Base-by-base conservation (phyloP, 2,888 invertebrate genomes). In the Trachelus iudaicus region DNA sequence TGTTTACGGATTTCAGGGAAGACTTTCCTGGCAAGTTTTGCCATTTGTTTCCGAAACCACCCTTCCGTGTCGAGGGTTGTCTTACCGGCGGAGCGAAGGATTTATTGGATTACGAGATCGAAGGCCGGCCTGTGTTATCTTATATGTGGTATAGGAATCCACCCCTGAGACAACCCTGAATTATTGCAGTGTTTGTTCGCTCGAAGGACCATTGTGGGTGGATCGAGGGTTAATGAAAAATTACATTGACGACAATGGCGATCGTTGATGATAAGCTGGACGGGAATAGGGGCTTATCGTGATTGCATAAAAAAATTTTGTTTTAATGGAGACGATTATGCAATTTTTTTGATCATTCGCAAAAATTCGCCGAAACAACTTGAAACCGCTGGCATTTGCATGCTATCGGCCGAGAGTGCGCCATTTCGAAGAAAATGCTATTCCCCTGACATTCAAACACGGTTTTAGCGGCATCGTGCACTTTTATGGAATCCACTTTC, bases 31-130 rank as follows among this genome's bases (percentile, higher is more conserved):
- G 23, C 23, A 56, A 56, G 23, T 23, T 56, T 56, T 23, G 6
- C 15, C 40, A 56, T 56, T 56, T 15, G 23, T 56, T 56, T 23
- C 9, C 23, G 23, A 56, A 56, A 56, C 2, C 40, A 56, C 23
- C 23, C 40, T 33, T 68, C 33, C 34, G 75, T 75, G 77, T 79
- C 73, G 77, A 79, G 73, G 35, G 69, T 6, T 15, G 34, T 33
- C 73, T 35, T 73, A 35, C 34, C 34, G 30, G 73, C 6, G 30
- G 30, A 71, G 31, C 71, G 23, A 71, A n/a, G 71, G 33, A 33
- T 71, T 71, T 34, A 71, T 71, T 71, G 31, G 71, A 30, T 71
- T 71, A 71, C 13, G 33, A 23, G 31, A 71, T 71, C 71, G 71
- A 34, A 71, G 71, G 33, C 30, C 40, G 40, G 23, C 40, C 40